Percentiles rank a stretch among this genome's conserved stretches.
Evolutionary conservation across 1,140 invertebrate genomes (phyloP).

Genomic region (Magallana angulata): DNA sequence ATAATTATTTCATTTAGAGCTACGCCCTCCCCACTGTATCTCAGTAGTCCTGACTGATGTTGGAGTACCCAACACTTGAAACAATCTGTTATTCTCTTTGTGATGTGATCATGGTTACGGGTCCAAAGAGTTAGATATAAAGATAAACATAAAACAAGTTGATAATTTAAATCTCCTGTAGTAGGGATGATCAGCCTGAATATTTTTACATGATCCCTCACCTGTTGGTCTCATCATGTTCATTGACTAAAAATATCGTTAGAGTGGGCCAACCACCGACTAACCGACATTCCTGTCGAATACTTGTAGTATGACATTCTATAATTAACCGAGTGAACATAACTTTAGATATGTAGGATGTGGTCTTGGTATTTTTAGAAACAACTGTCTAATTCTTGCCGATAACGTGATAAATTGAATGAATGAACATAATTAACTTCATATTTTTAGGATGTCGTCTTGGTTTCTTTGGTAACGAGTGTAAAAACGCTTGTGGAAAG

Average conservation of each 20-base stretch:
- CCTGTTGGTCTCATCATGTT: too few relatives aligned
- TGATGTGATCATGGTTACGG: neutral
- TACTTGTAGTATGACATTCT: too few relatives aligned
- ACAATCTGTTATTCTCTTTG: neutral
- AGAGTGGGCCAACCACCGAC: too few relatives aligned
- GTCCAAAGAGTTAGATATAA: too few relatives aligned
- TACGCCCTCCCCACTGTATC: neutral
- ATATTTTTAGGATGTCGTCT: slow-evolving; percentile 56
- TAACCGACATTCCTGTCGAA: slow-evolving; percentile 40
- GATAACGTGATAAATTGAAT: too few relatives aligned
- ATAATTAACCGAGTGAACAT: too few relatives aligned
- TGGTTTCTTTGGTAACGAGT: slow-evolving; percentile 62
- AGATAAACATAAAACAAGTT: too few relatives aligned
- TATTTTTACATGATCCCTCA: too few relatives aligned
- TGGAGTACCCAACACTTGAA: slow-evolving; percentile 6
- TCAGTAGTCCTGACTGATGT: neutral
- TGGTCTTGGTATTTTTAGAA: slow-evolving; percentile 59
- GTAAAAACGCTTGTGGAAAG: slow-evolving; percentile 56
- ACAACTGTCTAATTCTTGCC: slow-evolving; percentile 44
- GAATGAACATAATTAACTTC: too few relatives aligned
- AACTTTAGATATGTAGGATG: slow-evolving; percentile 51
- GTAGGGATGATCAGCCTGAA: too few relatives aligned
- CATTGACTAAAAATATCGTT: too few relatives aligned
- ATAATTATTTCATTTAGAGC: neutral
- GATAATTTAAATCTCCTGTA: too few relatives aligned